Base-by-base conservation (phyloP, 2,113 vertebrate species). In the Pygoscelis antarcticus region DNA sequence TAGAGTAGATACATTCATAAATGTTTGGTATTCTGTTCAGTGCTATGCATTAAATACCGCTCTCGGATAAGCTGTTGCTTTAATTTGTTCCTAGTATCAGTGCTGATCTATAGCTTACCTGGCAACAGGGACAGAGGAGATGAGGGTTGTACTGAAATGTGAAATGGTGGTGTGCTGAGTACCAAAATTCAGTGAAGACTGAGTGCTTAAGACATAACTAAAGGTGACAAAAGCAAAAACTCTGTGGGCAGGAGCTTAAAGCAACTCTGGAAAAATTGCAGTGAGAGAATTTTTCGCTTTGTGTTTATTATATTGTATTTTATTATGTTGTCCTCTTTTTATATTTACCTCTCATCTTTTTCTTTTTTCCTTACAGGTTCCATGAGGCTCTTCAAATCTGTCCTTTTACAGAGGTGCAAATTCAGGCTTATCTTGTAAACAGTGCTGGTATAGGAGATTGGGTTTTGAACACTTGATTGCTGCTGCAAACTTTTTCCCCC, bases 401-500 rank as follows among this genome's bases (percentile, higher is more conserved):
- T 42, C 62, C 11, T 89, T 90, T 90, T 49, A 58, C 2, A 11
- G 32, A 36, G 16, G 42, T 9, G 11, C 6, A 69, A 52, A 91
- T 47, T 8, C 58, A 77, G 30, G 16, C 18, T 69, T 65, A 23
- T 16, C 29, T 55, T 94, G 42, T 60, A 80, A 94, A 83, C 23
- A 8, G 26, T 32, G 27, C 27, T 57, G 10, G n/a, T 77, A 61
- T 19, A 58, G 32, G 51, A 89, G 19, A 62, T 7, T 30, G 26
- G 38, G 13, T 38, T 91, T 90, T 94, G 38, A 54, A 71, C 87
- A 30, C 16, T 19, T 70, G 12, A 40, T 19, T 81, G 34, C 36
- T 51, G 13, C 14, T 68, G 16, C 26, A 32, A 71, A 58, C 5
- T 0, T 68, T 40, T 62, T 5, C 20, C 1, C 2, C 2, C 4